Evolutionary conservation across 2,113 vertebrate genomes (phyloP).

Genomic region (Leptosomus discolor): DNA sequence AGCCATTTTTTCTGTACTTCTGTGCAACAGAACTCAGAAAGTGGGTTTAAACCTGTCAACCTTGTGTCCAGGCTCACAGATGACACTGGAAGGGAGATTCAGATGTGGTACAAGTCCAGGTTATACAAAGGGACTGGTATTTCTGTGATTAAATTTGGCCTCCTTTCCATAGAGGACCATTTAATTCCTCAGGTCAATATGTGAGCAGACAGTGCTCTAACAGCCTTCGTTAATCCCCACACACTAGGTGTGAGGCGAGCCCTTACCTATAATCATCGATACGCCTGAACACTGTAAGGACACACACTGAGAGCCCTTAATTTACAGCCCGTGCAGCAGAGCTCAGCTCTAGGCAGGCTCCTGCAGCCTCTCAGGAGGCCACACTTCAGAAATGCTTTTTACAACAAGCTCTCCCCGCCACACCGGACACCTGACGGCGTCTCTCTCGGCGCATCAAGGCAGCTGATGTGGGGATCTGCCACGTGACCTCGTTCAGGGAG

Average conservation of each 20-base stretch:
- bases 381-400: neutral
- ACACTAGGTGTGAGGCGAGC: fast-evolving
- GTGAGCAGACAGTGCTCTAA: neutral
- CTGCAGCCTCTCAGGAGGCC: too few relatives aligned
- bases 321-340: neutral
- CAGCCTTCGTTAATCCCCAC: neutral
- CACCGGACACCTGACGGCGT: neutral
- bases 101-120: fast-evolving
- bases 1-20: neutral
- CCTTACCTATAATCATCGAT: neutral
- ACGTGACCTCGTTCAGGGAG: neutral
- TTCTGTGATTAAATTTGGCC: neutral
- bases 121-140: neutral
- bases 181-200: neutral
- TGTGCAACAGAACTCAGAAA: neutral
- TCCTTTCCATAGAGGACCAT: neutral
- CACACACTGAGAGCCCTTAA: fast-evolving
- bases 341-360: too few relatives aligned
- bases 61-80: neutral
- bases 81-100: neutral
- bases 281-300: neutral
- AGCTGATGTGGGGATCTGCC: neutral
- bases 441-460: neutral
- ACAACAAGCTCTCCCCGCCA: neutral
- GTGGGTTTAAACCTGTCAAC: neutral